phyloP scores from a whole-genome alignment of 2,113 vertebrate species.

The Aegithalos caudatus region DNA sequence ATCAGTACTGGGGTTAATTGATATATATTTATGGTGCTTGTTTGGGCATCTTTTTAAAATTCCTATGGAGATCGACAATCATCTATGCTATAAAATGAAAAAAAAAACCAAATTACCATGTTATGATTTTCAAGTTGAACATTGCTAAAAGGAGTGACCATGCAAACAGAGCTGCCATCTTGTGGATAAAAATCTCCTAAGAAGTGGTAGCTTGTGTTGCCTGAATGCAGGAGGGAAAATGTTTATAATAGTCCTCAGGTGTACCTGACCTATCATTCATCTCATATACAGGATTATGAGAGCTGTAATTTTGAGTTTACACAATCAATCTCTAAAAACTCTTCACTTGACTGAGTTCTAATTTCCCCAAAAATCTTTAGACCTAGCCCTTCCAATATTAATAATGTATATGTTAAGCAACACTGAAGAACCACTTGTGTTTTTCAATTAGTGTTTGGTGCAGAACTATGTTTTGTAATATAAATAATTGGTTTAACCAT shows the following conservation, averaged over 20 bases:
- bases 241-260: neutral
- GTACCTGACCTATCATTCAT: neutral
- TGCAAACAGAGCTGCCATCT: conserved; percentile 61
- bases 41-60: neutral
- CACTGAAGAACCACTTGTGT: neutral
- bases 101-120: neutral
- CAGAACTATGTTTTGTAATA: conserved; percentile 62
- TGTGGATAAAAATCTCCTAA: conserved; percentile 29
- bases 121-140: neutral
- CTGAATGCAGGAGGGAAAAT: neutral
- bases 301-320: neutral
- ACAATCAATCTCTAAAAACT: neutral
- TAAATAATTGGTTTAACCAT: conserved; percentile 71
- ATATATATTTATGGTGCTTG: neutral
- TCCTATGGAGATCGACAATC: neutral
- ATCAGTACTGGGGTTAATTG: neutral
- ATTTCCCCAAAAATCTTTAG: conserved; percentile 5
- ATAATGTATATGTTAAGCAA: conserved; percentile 35
- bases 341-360: neutral
- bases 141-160: neutral
- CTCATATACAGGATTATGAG: neutral
- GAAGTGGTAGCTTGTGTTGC: neutral
- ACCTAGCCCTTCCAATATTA: conserved; percentile 13
- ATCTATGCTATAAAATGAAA: neutral
- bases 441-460: conserved; percentile 57